Base-by-base conservation (phyloP, 2,888 invertebrate species). In the Dendrolimus pini region DNA sequence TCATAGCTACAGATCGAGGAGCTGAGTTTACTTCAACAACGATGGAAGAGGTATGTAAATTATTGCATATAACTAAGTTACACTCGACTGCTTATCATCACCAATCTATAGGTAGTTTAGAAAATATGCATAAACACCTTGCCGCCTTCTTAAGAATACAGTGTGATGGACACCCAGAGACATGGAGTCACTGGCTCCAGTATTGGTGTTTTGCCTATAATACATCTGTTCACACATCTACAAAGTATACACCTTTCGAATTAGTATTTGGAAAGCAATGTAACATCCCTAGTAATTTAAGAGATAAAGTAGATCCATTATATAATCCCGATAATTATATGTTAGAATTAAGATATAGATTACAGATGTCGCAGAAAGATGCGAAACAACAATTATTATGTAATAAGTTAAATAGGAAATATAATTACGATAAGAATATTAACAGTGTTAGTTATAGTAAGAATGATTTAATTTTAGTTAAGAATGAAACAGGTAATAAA, bases 141-240 rank as follows among this genome's bases (percentile, higher is more conserved):
- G 60, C 56, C 8, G 53, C 61, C 8, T 65, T 41, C 41, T 55
- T 63, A 30, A 30, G 61, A 54, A 60, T 60, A 1, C 58, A 58
- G 41, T 59, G 57, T 30, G 55, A 58, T 52, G 53, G 54, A 57
- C 54, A n/a, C n/a, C n/a, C n/a, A n/a, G n/a, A 61, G 14, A 55
- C 56, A 2, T 65, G 65, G 63, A 65, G 67, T 47, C 9, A 10
- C 8, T 67, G 65, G 68, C 30, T 66, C 13, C 65, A 62, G 1
- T 65, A 56, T 41, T 68, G 66, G 63, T 64, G 62, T 53, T 68
- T 68, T 55, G 58, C 62, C 1, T 66, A 60, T n/a, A 62, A 66
- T 47, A 64, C 62, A 0, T 47, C 61, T 12, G 62, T 65, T 1
- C 61, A 65, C 41, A 54, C 64, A 7, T 55, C 41, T 14, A 65